phyloP scores from a whole-genome alignment of 2,797 vertebrate genomes.

The Neomorphus geoffroyi region DNA sequence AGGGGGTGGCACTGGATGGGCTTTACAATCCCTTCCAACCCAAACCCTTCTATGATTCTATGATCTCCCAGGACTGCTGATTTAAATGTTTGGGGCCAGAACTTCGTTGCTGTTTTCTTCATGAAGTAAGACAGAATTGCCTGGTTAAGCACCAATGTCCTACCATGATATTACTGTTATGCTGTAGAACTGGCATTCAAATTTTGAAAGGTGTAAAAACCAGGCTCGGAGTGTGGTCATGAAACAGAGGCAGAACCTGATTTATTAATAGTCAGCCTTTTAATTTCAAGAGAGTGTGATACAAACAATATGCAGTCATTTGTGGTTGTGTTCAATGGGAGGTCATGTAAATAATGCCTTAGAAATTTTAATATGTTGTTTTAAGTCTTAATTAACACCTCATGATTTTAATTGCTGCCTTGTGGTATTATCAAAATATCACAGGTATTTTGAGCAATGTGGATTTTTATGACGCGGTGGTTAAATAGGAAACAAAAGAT shows the following conservation, averaged over 20 bases:
- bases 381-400: conserved; percentile 18
- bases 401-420: conserved; percentile 17
- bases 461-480: background rate
- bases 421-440: background rate
- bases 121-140: background rate
- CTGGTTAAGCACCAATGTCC: background rate
- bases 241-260: background rate
- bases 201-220: background rate
- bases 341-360: background rate
- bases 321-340: conserved; percentile 2
- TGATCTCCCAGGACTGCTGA: background rate
- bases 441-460: background rate
- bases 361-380: background rate
- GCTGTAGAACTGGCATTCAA: background rate
- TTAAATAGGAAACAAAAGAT: background rate
- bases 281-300: background rate
- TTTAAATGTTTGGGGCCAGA: background rate
- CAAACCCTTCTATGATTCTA: no score
- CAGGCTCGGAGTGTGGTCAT: background rate
- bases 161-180: background rate
- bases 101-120: background rate
- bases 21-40: no score
- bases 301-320: background rate
- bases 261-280: background rate
- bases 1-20: no score